Percentiles rank a stretch among this genome's conserved stretches.
Conservation (phyloP, 2,888 invertebrate genomes). For the Hipparchia semele region DNA sequence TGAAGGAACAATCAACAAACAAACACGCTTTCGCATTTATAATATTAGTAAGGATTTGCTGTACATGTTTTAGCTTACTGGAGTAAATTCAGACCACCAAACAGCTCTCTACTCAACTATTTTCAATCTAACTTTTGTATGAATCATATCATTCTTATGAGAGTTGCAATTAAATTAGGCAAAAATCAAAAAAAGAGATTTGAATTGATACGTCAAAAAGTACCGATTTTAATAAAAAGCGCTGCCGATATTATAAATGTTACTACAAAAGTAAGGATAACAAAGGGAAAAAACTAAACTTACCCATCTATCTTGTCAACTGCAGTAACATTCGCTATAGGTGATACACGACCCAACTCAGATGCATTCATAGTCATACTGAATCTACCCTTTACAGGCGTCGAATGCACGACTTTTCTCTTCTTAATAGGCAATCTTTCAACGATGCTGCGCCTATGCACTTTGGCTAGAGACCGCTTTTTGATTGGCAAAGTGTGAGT, state of each 20-base stretch:
- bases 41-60: no score
- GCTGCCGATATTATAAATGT: no score
- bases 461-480: conserved; percentile 57
- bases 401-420: conserved; percentile 63
- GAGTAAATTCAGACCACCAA: no score
- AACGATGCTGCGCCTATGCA: neutral
- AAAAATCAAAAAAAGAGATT: no score
- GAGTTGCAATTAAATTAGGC: neutral
- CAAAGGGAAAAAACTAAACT: neutral
- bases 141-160: neutral
- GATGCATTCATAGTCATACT: conserved; percentile 48
- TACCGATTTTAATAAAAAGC: no score
- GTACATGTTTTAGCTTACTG: no score
- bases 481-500: conserved; percentile 62
- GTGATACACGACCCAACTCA: conserved; percentile 62
- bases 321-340: conserved; percentile 48
- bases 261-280: neutral
- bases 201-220: no score
- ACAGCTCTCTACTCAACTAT: neutral
- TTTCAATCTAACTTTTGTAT: neutral
- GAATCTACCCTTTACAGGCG: conserved; percentile 61
- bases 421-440: conserved; percentile 61
- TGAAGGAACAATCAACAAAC: no score
- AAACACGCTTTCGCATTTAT: no score
- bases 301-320: neutral